Conservation (phyloP, 2,113 vertebrate genomes). For the Channa argus region DNA sequence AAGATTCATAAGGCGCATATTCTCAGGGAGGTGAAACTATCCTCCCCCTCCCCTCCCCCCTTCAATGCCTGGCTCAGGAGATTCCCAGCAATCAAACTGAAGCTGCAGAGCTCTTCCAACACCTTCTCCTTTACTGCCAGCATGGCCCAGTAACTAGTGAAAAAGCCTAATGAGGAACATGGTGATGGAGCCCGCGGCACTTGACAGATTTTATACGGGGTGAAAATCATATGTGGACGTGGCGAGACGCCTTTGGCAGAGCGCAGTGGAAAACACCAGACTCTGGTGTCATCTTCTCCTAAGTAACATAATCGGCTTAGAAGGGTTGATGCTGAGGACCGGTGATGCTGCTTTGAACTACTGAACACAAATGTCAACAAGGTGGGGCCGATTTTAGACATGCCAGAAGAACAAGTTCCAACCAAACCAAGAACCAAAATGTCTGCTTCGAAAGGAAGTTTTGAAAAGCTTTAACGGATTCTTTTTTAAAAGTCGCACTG, state of each 20-base stretch:
- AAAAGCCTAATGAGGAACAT: not conserved
- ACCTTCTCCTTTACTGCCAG: slow-evolving; percentile 9
- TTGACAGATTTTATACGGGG: slow-evolving; percentile 14
- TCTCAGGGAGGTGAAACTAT: not conserved
- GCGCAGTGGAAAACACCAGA: slow-evolving; percentile 66
- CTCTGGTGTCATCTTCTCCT: slow-evolving; percentile 71
- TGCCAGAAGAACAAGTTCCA: slow-evolving; percentile 35
- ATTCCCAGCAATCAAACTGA: slow-evolving; percentile 30
- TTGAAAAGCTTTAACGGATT: no score
- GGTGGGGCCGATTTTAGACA: slow-evolving; percentile 17
- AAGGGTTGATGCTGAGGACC: slow-evolving; percentile 53
- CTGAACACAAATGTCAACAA: slow-evolving; percentile 22
- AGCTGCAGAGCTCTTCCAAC: slow-evolving; percentile 16
- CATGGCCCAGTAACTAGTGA: not conserved
- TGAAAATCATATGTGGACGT: slow-evolving; percentile 20
- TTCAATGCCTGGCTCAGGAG: slow-evolving; percentile 42
- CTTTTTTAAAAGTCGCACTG: no score
- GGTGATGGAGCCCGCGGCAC: not conserved
- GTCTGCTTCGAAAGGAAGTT: no score
- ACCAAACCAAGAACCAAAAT: not conserved
- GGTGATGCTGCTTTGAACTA: slow-evolving; percentile 40
- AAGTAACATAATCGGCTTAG: slow-evolving; percentile 79
- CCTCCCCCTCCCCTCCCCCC: slow-evolving; percentile 24
- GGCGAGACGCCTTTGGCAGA: slow-evolving; percentile 50
- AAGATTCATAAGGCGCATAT: slow-evolving; percentile 15